phyloP scores from a whole-genome alignment of 2,888 invertebrate species.

The Plebejus melissa region DNA sequence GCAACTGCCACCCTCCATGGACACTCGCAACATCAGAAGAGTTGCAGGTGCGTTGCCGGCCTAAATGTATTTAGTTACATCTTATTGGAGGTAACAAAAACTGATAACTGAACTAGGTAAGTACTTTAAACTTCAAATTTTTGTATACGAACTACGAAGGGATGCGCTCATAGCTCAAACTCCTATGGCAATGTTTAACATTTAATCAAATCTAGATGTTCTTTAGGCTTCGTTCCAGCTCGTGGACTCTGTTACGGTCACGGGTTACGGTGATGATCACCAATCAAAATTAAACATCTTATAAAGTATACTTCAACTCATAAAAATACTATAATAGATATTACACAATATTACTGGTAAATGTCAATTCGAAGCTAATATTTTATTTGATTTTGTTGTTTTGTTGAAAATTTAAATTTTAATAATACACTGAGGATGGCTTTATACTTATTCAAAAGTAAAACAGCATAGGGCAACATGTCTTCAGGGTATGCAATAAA shows the following conservation, averaged over 20 bases:
- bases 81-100: neutral
- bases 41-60: no score
- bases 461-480: no score
- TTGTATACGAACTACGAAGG: neutral
- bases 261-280: slow-evolving; percentile 34
- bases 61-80: no score
- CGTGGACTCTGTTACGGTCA: slow-evolving; percentile 35
- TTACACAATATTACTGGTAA: neutral
- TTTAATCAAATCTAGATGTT: slow-evolving; percentile 4
- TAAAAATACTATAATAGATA: neutral
- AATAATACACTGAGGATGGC: no score
- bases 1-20: no score
- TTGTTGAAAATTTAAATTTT: neutral
- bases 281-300: slow-evolving; percentile 2
- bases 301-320: neutral
- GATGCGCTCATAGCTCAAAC: neutral
- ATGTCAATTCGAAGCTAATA: neutral
- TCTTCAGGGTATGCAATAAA: no score
- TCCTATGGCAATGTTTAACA: neutral
- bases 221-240: slow-evolving; percentile 9
- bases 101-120: neutral
- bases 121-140: no score
- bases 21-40: no score
- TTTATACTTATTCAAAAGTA: no score
- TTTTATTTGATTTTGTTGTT: neutral